Percentiles rank a stretch among this genome's conserved stretches.
Conservation (phyloP, 2,113 vertebrate species). For the Anhinga anhinga region DNA sequence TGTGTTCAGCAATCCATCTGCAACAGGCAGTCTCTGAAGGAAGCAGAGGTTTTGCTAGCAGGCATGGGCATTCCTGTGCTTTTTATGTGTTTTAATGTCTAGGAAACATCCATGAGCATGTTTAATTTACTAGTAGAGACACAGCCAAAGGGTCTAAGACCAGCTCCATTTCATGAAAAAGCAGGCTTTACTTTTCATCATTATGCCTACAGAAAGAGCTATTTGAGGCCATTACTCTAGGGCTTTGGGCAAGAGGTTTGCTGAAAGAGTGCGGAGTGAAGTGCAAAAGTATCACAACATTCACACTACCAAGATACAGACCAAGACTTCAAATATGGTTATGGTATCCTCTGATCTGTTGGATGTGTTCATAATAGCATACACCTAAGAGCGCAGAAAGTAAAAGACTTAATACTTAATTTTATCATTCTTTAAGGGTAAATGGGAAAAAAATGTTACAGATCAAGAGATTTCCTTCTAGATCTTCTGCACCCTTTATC, state of each 20-base stretch:
- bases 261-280: background rate
- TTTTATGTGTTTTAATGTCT: background rate
- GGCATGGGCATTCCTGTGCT: background rate
- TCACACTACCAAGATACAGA: background rate
- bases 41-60: background rate
- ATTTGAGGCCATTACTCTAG: background rate
- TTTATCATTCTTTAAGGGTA: background rate
- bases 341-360: background rate
- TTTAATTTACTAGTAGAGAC: background rate
- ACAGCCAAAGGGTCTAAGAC: background rate
- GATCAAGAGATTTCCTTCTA: background rate
- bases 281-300: background rate
- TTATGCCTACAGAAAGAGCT: background rate
- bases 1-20: background rate
- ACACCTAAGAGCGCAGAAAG: background rate
- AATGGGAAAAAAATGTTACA: background rate
- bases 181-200: background rate
- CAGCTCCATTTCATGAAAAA: background rate
- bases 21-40: background rate
- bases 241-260: background rate
- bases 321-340: background rate
- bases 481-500: background rate
- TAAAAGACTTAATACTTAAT: background rate
- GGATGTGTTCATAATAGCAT: background rate
- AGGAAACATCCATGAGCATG: background rate